Conservation (phyloP, 2,113 vertebrate species). For the Vulpes ferrilata region DNA sequence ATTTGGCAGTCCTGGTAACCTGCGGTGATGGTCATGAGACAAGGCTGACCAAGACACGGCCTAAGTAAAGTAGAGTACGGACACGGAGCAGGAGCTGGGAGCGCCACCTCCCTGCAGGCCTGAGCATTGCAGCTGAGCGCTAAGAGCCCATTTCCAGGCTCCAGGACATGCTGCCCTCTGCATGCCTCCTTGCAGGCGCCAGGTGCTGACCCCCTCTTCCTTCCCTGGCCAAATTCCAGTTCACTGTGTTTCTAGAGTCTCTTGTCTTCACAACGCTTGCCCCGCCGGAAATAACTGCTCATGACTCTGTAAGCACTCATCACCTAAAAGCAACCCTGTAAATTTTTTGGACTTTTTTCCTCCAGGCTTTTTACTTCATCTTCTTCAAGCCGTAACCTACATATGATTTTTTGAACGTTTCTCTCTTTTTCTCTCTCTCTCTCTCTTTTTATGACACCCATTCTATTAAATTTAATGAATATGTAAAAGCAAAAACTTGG, state of each 20-base stretch:
- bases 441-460: not conserved
- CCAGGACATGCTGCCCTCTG: not conserved
- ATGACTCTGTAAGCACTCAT: not conserved
- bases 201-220: not conserved
- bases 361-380: not conserved
- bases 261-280: not conserved
- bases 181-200: not conserved
- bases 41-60: not conserved
- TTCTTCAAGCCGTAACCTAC: not conserved
- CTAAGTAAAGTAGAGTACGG: not conserved
- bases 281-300: not conserved
- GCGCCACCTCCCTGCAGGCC: not conserved
- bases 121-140: not conserved
- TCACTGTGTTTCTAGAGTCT: not conserved
- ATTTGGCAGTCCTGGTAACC: not conserved
- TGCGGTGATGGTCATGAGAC: not conserved
- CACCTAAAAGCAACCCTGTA: not conserved
- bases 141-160: not conserved
- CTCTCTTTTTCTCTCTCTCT: not conserved
- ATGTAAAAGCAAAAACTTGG: not conserved
- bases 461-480: not conserved
- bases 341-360: not conserved
- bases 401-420: not conserved
- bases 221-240: not conserved
- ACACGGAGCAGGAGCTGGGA: not conserved